phyloP scores from a whole-genome alignment of 2,797 vertebrate species.

The Phaenicophaeus curvirostris region DNA sequence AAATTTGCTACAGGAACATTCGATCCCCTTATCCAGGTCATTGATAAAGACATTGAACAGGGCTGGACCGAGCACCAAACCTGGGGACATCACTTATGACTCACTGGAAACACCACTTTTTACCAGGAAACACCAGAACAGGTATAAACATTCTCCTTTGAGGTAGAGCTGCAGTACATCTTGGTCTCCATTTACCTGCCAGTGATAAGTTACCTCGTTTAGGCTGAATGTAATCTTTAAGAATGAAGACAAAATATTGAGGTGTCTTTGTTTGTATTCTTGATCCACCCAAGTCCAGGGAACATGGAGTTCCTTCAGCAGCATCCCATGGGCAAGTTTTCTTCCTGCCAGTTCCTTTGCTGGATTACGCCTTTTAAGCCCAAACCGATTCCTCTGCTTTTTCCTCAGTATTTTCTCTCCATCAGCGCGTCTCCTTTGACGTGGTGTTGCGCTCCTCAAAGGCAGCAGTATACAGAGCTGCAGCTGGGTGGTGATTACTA shows the following conservation, averaged over 20 bases:
- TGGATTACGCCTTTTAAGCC: neutral
- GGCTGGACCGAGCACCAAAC: too few relatives aligned
- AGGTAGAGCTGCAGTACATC: neutral
- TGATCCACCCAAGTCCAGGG: neutral
- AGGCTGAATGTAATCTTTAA: neutral
- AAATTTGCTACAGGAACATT: too few relatives aligned
- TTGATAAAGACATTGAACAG: too few relatives aligned
- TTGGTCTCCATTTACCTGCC: neutral
- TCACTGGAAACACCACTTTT: too few relatives aligned
- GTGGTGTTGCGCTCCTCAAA: neutral
- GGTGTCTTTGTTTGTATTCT: neutral
- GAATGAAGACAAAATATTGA: neutral
- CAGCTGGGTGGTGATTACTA: neutral
- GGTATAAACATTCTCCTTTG: neutral
- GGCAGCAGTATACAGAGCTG: neutral
- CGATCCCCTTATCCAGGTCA: too few relatives aligned
- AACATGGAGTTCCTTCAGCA: neutral
- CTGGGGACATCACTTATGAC: too few relatives aligned
- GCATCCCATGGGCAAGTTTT: accelerated
- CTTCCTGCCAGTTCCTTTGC: neutral
- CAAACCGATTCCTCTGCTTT: neutral
- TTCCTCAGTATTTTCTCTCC: neutral
- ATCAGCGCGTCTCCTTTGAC: neutral
- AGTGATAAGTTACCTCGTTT: neutral
- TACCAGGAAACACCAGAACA: too few relatives aligned